Conservation (phyloP, 2,888 invertebrate genomes). For the Teinopalpus imperialis region DNA sequence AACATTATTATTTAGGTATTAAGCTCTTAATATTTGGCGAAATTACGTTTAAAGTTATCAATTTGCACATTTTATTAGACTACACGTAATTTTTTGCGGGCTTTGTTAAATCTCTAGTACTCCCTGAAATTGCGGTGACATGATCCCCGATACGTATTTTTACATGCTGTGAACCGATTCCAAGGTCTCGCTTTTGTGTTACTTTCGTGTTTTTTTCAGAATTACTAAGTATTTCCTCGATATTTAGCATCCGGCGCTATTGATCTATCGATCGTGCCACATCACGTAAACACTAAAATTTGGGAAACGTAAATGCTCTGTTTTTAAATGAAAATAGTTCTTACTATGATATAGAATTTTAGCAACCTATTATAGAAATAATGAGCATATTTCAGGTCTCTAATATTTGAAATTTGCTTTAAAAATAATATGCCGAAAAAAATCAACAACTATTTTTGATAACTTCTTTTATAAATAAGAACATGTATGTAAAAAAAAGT, state of each 20-base stretch:
- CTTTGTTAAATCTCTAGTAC: constrained; percentile 1
- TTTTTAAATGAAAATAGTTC: constrained; percentile 3
- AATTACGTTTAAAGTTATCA: not conserved
- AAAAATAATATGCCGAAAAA: no score
- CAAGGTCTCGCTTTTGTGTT: constrained; percentile 25
- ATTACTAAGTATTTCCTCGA: constrained; percentile 21
- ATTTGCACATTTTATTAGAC: constrained; percentile 2
- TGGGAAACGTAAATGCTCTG: constrained; percentile 4
- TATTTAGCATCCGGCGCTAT: constrained; percentile 21
- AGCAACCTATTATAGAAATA: no score
- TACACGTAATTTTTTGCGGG: constrained; percentile 7
- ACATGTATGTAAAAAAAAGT: no score
- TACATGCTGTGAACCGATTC: constrained; percentile 15
- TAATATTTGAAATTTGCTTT: no score
- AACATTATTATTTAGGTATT: not conserved
- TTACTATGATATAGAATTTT: not conserved
- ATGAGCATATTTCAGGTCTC: no score
- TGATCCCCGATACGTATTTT: constrained; percentile 23
- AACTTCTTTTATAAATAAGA: no score
- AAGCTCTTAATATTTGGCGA: not conserved
- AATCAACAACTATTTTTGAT: no score
- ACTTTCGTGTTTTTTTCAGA: constrained; percentile 10
- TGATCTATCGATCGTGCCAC: constrained; percentile 8
- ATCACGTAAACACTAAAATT: constrained; percentile 3
- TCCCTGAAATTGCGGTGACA: constrained; percentile 9